Evolutionary conservation across 2,797 vertebrate species (phyloP), one percentile per base, ranked within the genome.

Genomic region (Cichlasoma orientale): DNA sequence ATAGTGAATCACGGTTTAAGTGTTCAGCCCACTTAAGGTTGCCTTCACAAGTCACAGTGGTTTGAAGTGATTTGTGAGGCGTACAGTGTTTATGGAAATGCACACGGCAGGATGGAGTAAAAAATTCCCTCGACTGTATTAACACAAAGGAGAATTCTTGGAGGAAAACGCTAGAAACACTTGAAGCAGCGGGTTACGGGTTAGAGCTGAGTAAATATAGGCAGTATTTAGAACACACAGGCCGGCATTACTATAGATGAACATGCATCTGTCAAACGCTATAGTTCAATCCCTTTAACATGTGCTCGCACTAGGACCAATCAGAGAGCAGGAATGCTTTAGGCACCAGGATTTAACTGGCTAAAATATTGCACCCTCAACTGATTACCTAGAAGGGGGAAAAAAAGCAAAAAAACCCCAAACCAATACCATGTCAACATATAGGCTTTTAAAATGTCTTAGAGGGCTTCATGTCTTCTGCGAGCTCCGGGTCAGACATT

Each of bases 81-180:
- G 89, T 90, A 87, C 86, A 91, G 94, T 93, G 92, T 95, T 96
- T 95, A 95, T 96, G 94, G 95, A 95, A 95, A 96, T 95, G 93
- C 90, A 88, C 86, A 33, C 87, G 73, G 87, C 91, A 90, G 94
- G 93, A 95, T 90, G 83, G 92, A 89, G 86, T 89, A 84, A 90
- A 91, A 88, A 89, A 90, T 78, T 59, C 54, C 58, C 57, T 63
- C 58, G 41, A 78, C 84, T 92, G 92, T 92, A 94, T 93, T 92
- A 94, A 93, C 88, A 92, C 89, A 94, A 92, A 89, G 61, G 61
- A 70, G 72, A 77, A 74, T 82, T 82, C 57, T 74, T 52, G 41
- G 72, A 66, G 29, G 59, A 33, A 88, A 88, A 85, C 16, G 73
- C 68, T 36, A 68, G 63, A 57, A 89, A 85, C 58, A 81, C 76